phyloP scores from a whole-genome alignment of 2,113 vertebrate species.

The Brachyhypopomus occidentalis region DNA sequence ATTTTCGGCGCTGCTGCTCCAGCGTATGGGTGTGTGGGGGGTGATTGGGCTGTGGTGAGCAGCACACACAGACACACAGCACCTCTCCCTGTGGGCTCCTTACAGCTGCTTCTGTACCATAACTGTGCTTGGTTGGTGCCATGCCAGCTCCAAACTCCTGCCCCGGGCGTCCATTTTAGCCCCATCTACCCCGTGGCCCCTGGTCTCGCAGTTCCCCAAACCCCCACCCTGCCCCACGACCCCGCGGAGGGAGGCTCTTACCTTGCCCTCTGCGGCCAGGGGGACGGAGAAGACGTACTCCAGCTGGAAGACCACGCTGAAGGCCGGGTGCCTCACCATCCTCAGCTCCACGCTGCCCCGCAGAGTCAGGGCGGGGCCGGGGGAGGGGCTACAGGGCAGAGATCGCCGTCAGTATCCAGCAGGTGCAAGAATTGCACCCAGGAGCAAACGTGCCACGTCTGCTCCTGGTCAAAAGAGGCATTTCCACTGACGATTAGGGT shows the following conservation, averaged over 20 bases:
- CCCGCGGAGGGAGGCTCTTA: constrained; percentile 61
- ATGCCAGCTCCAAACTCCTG: no score
- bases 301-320: constrained; percentile 85
- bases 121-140: no score
- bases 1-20: background rate
- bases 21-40: background rate
- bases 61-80: background rate
- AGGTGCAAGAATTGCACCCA: constrained; percentile 5
- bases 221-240: background rate
- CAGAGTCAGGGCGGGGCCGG: constrained; percentile 74
- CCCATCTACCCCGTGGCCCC: no score
- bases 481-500: constrained; percentile 28
- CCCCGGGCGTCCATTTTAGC: no score
- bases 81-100: background rate
- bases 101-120: background rate
- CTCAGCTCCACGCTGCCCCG: constrained; percentile 85
- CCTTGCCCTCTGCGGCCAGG: constrained; percentile 71
- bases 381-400: constrained; percentile 58
- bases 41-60: background rate
- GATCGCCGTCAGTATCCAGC: constrained; percentile 19
- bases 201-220: background rate
- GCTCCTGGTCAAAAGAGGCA: constrained; percentile 32
- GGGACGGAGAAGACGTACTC: constrained; percentile 83
- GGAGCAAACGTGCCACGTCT: constrained; percentile 25
- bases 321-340: constrained; percentile 78